Conservation (phyloP, 2,797 vertebrate genomes). For the Craterocephalus amniculus region DNA sequence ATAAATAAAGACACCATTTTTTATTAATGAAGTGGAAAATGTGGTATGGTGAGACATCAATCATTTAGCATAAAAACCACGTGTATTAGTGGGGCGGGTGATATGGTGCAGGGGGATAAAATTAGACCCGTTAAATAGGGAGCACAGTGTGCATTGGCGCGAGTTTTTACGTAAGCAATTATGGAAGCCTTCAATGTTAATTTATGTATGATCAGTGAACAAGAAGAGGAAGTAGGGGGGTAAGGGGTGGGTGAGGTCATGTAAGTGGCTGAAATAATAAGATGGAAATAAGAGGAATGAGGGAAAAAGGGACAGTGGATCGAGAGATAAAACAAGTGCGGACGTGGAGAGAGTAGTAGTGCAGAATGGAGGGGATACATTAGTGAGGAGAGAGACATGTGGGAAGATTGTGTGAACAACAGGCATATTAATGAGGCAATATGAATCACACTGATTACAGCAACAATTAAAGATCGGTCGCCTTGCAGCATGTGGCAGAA, state of each 20-base stretch:
- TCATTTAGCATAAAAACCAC: conserved; percentile 80
- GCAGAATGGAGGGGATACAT: conserved; percentile 59
- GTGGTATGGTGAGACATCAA: conserved; percentile 79
- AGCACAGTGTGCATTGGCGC: conserved; percentile 76
- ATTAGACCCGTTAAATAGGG: conserved; percentile 80
- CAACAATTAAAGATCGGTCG: conserved; percentile 79
- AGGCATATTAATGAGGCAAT: conserved; percentile 85
- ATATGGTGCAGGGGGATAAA: conserved; percentile 74
- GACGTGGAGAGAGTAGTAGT: conserved; percentile 50
- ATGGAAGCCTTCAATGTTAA: conserved; percentile 83
- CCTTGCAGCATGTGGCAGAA: conserved; percentile 70
- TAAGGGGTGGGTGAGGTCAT: conserved; percentile 41
- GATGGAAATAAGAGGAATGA: conserved; percentile 68
- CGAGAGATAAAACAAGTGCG: conserved; percentile 59
- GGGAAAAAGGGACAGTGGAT: conserved; percentile 56
- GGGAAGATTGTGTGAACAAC: conserved; percentile 76
- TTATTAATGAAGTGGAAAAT: conserved; percentile 85
- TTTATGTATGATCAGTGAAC: conserved; percentile 83
- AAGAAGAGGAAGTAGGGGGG: conserved; percentile 36
- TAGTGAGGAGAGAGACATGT: conserved; percentile 65
- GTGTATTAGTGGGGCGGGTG: conserved; percentile 72
- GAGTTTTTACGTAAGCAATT: conserved; percentile 84
- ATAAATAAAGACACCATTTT: conserved; percentile 82
- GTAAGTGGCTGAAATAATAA: conserved; percentile 67
- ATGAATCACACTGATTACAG: conserved; percentile 84